phyloP scores from a whole-genome alignment of 2,888 invertebrate species.

The Myopa tessellatipennis region DNA sequence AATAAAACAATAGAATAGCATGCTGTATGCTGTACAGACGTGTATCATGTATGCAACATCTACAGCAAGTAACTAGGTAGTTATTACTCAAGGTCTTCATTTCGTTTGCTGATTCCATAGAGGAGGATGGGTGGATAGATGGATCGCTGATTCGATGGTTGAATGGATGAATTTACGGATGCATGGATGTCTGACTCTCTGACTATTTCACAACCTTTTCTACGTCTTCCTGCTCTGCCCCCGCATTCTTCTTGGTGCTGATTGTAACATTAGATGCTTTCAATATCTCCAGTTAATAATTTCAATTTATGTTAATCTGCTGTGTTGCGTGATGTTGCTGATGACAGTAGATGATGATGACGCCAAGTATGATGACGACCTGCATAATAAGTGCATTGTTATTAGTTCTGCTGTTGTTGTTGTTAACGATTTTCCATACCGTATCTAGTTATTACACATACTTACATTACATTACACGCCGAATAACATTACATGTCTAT shows the following conservation, averaged over 20 bases:
- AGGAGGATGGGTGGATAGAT: not conserved
- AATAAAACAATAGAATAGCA: not conserved
- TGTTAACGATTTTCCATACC: no score
- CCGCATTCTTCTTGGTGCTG: not conserved
- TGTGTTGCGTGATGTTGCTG: not conserved
- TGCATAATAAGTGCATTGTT: no score
- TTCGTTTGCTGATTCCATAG: not conserved
- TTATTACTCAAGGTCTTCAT: conserved; percentile 19
- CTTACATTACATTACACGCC: no score
- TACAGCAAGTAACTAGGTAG: not conserved
- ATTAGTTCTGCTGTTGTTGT: no score
- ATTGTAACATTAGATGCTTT: not conserved
- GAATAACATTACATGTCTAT: no score
- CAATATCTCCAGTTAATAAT: conserved; percentile 8
- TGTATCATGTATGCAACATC: not conserved
- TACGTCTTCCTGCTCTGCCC: not conserved
- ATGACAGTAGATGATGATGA: no score
- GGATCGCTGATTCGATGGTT: no score
- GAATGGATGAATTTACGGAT: not conserved
- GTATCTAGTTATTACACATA: no score
- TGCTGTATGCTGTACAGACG: no score
- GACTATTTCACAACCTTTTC: not conserved
- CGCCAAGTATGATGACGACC: no score
- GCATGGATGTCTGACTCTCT: not conserved
- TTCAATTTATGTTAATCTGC: conserved; percentile 33